Conservation (phyloP, 2,113 vertebrate species). For the Micromys minutus region DNA sequence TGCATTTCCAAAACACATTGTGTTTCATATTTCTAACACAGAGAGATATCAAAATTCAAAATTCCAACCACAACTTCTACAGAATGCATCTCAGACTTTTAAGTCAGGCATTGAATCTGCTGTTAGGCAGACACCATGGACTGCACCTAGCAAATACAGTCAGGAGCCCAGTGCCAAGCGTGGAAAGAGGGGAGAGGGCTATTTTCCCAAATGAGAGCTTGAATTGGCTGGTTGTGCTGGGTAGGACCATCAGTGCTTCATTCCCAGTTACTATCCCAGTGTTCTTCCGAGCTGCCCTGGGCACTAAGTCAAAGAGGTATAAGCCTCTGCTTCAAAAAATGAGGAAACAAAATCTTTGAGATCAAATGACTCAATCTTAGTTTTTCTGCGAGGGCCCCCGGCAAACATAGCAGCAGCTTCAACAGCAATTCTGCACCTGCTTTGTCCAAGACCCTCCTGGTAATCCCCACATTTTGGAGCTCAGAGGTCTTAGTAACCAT, state of each 20-base stretch:
- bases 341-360: conserved; percentile 41
- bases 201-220: conserved; percentile 7
- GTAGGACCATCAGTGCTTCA: background rate
- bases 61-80: background rate
- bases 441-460: conserved; percentile 14
- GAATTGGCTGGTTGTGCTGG: background rate
- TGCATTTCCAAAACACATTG: background rate
- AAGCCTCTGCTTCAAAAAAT: conserved; percentile 46
- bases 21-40: background rate
- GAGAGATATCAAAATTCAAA: conserved; percentile 4
- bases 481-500: conserved; percentile 27
- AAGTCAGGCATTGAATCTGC: background rate
- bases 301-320: conserved; percentile 1
- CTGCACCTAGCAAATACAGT: background rate
- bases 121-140: background rate
- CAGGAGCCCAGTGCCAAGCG: background rate
- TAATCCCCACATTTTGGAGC: conserved; percentile 40
- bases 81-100: background rate
- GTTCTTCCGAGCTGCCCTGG: conserved; percentile 23
- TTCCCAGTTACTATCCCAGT: background rate
- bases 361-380: conserved; percentile 37
- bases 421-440: conserved; percentile 36
- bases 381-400: background rate
- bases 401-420: background rate
- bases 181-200: background rate